These are phyloP conservation scores for Eumeta japonica DNA, from an alignment of 1,140 invertebrate species.

Conservation along the genomic window DNA sequence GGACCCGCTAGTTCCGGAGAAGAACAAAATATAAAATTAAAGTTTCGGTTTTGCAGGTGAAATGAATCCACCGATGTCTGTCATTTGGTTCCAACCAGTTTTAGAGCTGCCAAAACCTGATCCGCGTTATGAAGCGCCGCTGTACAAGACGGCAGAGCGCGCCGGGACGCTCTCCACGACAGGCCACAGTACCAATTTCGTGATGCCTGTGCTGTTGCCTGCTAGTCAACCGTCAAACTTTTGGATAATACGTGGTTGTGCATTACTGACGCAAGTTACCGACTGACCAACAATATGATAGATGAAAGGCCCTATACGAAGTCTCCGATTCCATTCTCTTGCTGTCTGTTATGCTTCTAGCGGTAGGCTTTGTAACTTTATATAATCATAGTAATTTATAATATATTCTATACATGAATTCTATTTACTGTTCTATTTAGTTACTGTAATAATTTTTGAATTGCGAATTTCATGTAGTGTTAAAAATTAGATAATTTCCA, in stretches of 20 bases:
- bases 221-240: slow-evolving; percentile 64
- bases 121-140: slow-evolving; percentile 70
- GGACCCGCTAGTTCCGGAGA: too few relatives aligned
- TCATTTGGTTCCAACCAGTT: slow-evolving; percentile 72
- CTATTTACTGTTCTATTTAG: too few relatives aligned
- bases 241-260: slow-evolving; percentile 86
- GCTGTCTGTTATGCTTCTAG: too few relatives aligned
- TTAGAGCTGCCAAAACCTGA: slow-evolving; percentile 61
- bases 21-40: too few relatives aligned
- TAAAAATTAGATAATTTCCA: too few relatives aligned
- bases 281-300: slow-evolving; percentile 60
- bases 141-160: slow-evolving; percentile 84
- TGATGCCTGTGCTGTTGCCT: slow-evolving; percentile 74
- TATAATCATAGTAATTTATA: too few relatives aligned
- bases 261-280: slow-evolving; percentile 75
- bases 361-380: too few relatives aligned
- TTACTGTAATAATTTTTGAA: too few relatives aligned
- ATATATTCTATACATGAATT: too few relatives aligned
- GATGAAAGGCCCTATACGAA: too few relatives aligned
- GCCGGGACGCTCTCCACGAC: slow-evolving; percentile 84
- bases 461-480: too few relatives aligned
- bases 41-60: slow-evolving; percentile 59
- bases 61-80: slow-evolving; percentile 75
- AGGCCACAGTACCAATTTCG: slow-evolving; percentile 87
- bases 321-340: too few relatives aligned